These are phyloP conservation scores for Ascaphus truei DNA, from an alignment of 2,113 vertebrate genomes.

Conservation along the genomic window DNA sequence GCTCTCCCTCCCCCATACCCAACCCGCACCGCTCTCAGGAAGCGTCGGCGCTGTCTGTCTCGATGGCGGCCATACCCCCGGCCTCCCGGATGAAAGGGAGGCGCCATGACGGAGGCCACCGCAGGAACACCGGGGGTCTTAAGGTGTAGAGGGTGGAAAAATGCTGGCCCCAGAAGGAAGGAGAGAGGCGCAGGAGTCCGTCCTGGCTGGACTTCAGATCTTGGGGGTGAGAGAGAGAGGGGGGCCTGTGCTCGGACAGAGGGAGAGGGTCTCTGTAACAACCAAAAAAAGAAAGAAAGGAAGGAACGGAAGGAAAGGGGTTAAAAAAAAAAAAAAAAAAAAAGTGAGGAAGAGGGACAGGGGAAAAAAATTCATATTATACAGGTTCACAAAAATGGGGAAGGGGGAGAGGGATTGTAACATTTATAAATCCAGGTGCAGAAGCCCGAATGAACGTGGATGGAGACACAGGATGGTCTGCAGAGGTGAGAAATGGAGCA, in stretches of 20 bases:
- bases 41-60: constrained; percentile 5
- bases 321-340: background rate
- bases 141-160: constrained; percentile 39
- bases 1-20: too few relatives aligned
- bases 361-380: too few relatives aligned
- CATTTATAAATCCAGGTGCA: constrained; percentile 12
- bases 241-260: constrained; percentile 48
- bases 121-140: constrained; percentile 12
- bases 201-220: constrained; percentile 25
- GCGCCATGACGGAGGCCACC: constrained; percentile 6
- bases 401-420: background rate
- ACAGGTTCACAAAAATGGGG: background rate
- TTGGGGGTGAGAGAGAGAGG: constrained; percentile 36
- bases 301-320: background rate
- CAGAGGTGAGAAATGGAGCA: too few relatives aligned
- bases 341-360: background rate
- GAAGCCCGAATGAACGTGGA: constrained; percentile 16
- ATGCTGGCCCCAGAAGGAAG: constrained; percentile 29
- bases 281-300: background rate
- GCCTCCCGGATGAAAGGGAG: constrained; percentile 30
- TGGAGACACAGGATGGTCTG: constrained; percentile 23
- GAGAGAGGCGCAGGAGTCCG: constrained; percentile 35
- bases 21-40: constrained; percentile 2
- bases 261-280: constrained; percentile 34
- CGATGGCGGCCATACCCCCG: constrained; percentile 15